Evolutionary conservation across 2,888 invertebrate species (phyloP).

Genomic region (Heliconius sara): DNA sequence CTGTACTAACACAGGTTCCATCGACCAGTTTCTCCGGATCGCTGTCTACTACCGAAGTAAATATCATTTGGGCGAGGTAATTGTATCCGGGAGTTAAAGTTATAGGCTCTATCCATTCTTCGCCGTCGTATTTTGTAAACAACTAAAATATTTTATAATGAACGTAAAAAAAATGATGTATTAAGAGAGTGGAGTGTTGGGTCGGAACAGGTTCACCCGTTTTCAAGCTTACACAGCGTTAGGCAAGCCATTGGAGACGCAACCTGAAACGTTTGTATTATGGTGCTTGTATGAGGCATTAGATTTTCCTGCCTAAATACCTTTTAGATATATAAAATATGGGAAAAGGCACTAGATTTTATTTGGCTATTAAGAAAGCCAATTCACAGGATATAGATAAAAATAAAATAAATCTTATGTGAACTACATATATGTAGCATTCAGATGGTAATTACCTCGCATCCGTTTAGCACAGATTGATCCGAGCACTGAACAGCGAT

Average conservation of each 20-base stretch:
- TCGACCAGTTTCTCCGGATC: slow-evolving; percentile 55
- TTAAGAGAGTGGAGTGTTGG: too few relatives aligned
- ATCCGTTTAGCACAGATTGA: slow-evolving; percentile 53
- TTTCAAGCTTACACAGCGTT: too few relatives aligned
- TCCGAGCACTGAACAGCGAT: slow-evolving; percentile 62
- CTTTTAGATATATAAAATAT: too few relatives aligned
- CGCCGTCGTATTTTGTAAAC: slow-evolving; percentile 60
- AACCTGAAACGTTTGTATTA: too few relatives aligned
- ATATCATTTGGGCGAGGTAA: slow-evolving; percentile 61
- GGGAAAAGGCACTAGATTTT: too few relatives aligned
- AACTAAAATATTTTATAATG: slow-evolving; percentile 53
- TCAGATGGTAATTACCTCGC: slow-evolving; percentile 55
- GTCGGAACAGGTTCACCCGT: too few relatives aligned
- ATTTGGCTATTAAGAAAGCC: not conserved
- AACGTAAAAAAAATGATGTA: too few relatives aligned
- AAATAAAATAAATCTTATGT: not conserved
- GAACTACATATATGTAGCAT: not conserved
- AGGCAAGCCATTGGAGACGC: too few relatives aligned
- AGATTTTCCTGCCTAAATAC: too few relatives aligned
- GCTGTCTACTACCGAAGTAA: slow-evolving; percentile 57
- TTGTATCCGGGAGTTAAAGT: slow-evolving; percentile 56
- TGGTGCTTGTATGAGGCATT: too few relatives aligned
- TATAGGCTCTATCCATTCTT: slow-evolving; percentile 58
- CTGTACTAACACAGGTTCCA: slow-evolving; percentile 42
- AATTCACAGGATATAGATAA: not conserved